A percentile compares a stretch with the other conserved stretches of the same genome.
Evolutionary conservation across 23 tunicate genomes (phyloP).

Genomic region (Ascidia mentula): DNA sequence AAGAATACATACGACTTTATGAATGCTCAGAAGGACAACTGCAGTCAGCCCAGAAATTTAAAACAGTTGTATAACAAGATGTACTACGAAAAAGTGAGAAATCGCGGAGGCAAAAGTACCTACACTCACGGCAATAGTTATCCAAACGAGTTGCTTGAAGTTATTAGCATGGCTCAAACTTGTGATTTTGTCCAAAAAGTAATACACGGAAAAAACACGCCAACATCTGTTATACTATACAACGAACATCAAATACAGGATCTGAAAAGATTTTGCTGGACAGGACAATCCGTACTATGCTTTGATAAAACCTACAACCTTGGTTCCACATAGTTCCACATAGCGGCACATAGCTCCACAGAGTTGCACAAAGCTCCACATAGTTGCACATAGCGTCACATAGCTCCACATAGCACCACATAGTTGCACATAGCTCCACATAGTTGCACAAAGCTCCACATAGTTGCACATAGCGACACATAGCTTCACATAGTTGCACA

Average conservation of each 20-base stretch:
- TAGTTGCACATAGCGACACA: no score
- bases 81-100: neutral
- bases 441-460: no score
- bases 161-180: slow-evolving; percentile 1
- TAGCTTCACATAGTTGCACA: no score
- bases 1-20: neutral
- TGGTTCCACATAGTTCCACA: no score
- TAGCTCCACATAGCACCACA: no score
- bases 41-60: neutral
- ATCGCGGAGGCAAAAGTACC: no score
- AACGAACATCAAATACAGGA: slow-evolving; percentile 8
- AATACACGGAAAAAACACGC: neutral
- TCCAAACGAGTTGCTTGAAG: neutral
- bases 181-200: neutral
- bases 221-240: neutral
- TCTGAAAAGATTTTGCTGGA: neutral
- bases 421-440: no score
- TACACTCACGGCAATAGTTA: neutral
- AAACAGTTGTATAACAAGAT: neutral
- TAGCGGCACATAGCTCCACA: no score
- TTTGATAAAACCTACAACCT: slow-evolving; percentile 1
- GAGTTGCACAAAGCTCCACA: no score
- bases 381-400: no score
- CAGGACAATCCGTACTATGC: neutral
- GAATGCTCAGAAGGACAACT: neutral